Conservation (phyloP, 2,888 invertebrate genomes). For the Drosophila barbarae region DNA sequence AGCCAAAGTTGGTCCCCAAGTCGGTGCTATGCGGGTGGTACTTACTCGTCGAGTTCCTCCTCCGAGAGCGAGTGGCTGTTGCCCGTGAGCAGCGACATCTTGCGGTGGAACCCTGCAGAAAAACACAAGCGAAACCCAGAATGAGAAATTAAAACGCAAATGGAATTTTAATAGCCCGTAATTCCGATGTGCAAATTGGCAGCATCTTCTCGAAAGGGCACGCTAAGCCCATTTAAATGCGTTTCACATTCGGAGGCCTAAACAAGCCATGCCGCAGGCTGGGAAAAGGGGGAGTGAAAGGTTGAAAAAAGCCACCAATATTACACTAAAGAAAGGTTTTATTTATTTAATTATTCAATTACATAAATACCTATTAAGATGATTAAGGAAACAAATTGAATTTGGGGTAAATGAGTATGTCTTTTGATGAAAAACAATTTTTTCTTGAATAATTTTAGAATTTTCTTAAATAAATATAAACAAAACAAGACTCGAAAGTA, state of each 20-base stretch:
- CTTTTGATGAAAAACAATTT: background rate
- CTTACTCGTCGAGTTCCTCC: conserved; percentile 87
- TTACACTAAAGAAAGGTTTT: background rate
- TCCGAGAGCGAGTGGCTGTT: conserved; percentile 83
- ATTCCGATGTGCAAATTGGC: conserved; percentile 30
- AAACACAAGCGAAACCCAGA: conserved; percentile 29
- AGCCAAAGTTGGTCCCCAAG: conserved; percentile 12
- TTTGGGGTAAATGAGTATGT: too few relatives aligned
- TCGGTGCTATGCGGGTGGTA: conserved; percentile 70
- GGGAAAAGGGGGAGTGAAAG: background rate
- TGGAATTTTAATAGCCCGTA: conserved; percentile 38
- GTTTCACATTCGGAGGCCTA: conserved; percentile 19
- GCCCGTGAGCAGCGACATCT: conserved; percentile 70
- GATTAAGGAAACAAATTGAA: background rate
- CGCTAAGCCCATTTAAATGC: conserved; percentile 37
- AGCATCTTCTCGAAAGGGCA: conserved; percentile 23
- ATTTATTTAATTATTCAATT: background rate
- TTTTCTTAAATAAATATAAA: background rate
- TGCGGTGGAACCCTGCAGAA: conserved; percentile 57
- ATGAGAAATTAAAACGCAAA: conserved; percentile 34
- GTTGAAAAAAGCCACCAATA: background rate
- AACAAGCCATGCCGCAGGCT: conserved; percentile 11
- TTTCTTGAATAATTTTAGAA: background rate
- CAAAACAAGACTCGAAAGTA: background rate
- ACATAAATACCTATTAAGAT: background rate